Percentiles rank a stretch among this genome's conserved stretches.
Evolutionary conservation across 2,797 vertebrate genomes (phyloP).

Genomic region (Trachurus trachurus): DNA sequence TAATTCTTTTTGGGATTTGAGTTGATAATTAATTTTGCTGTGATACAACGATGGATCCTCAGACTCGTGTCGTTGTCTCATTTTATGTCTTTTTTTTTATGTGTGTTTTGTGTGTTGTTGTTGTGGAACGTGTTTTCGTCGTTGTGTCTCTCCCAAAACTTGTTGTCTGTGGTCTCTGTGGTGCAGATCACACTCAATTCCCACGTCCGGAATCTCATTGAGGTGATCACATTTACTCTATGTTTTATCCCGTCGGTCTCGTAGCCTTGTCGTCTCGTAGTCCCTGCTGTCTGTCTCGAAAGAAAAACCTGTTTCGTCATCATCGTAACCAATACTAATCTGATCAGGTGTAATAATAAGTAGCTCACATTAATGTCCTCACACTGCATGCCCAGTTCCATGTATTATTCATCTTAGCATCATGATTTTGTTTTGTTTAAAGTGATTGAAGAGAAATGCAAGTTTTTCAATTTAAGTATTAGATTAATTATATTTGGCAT

Average conservation of each 20-base stretch:
- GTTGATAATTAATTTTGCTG: constrained; percentile 56
- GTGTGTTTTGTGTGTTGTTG: constrained; percentile 31
- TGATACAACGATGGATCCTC: constrained; percentile 76
- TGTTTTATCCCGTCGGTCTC: constrained; percentile 58
- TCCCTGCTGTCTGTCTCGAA: constrained; percentile 23
- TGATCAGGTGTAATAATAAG: constrained; percentile 34
- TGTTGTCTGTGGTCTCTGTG: constrained; percentile 79
- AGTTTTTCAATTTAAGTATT: neutral
- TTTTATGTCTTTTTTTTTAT: constrained; percentile 72
- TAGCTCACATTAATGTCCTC: constrained; percentile 42
- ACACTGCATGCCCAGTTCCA: constrained; percentile 69
- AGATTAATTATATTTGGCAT: neutral
- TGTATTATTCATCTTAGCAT: too few species aligned
- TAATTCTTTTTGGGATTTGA: constrained; percentile 4
- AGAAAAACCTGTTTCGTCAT: too few species aligned
- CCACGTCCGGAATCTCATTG: constrained; percentile 91
- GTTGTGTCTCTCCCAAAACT: constrained; percentile 76
- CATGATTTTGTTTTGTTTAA: neutral
- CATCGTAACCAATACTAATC: constrained; percentile 69
- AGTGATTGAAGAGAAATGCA: constrained; percentile 5
- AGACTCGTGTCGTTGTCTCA: constrained; percentile 71
- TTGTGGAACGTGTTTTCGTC: constrained; percentile 58
- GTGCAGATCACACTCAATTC: constrained; percentile 91
- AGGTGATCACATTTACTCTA: constrained; percentile 88
- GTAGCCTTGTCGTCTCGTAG: constrained; percentile 66